A percentile compares a stretch with the other conserved stretches of the same genome.
phyloP scores from a whole-genome alignment of 2,888 invertebrate genomes.

The Harpagoxenus sublaevis region DNA sequence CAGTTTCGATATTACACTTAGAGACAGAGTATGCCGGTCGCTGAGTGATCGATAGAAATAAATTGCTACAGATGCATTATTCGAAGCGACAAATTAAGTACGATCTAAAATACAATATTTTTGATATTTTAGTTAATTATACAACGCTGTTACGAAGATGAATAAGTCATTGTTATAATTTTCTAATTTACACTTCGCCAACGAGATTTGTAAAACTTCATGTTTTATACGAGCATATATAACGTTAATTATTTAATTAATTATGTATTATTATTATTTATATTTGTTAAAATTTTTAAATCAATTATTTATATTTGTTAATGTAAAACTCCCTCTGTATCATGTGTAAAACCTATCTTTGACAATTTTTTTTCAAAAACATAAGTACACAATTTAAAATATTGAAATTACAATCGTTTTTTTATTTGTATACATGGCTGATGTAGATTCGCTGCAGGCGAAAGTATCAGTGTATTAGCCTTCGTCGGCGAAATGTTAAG shows the following conservation, averaged over 20 bases:
- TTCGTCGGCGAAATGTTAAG: neutral
- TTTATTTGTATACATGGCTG: neutral
- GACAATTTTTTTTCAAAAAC: neutral
- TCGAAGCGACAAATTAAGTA: neutral
- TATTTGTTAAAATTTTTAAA: neutral
- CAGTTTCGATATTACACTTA: conserved; percentile 17
- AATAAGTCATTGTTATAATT: neutral
- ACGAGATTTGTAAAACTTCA: neutral
- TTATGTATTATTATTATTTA: neutral
- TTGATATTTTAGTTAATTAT: neutral
- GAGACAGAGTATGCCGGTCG: neutral
- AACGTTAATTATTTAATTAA: neutral
- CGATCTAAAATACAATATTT: neutral
- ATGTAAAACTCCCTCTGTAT: neutral
- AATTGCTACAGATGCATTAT: neutral
- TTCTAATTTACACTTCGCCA: neutral
- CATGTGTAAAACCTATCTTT: neutral
- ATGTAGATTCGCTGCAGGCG: neutral
- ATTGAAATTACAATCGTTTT: neutral
- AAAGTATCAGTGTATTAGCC: neutral
- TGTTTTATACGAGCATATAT: neutral
- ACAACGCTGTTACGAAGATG: neutral
- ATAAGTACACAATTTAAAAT: neutral
- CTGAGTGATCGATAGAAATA: conserved; percentile 23
- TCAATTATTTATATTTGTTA: neutral